Base-by-base conservation (phyloP, 2,888 invertebrate species). In the Callyntrura sp. region DNA sequence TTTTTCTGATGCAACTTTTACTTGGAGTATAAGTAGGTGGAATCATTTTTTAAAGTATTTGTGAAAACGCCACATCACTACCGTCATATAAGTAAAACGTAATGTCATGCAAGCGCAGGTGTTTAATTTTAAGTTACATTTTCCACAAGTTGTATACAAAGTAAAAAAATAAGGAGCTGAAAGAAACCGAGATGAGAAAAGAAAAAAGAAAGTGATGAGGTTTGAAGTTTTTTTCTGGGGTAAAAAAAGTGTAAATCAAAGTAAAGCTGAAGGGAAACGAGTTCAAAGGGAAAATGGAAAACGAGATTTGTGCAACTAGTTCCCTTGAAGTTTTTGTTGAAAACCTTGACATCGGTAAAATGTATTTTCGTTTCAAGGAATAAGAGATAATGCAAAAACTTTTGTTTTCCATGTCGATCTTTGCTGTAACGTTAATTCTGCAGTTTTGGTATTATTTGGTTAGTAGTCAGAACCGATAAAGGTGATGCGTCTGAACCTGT, bases 61-160 rank as follows among this genome's bases (percentile, higher is more conserved):
- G n/a, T n/a, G n/a, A n/a, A n/a, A n/a, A n/a, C n/a, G n/a, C n/a
- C n/a, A 0, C 25, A 20, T 25, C 25, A 62, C 20, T 17, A 60
- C 57, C 57, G 20, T 17, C 8, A 2, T 60, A 20, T n/a, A n/a
- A n/a, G 20, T n/a, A 2, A 60, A 17, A 60, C n/a, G n/a, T 12
- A 3, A 62, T 62, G 60, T 62, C 60, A 6, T 57, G 57, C n/a
- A n/a, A 9, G 20, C 11, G 23, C 60, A 62, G 60, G 60, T 62
- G 60, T 62, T 62, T 23, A 62, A 62, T 62, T 62, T 62, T 25
- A 62, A 62, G 60, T 62, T 62, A 20, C 60, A 12, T 12, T 62
- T 62, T 62, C 1, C 20, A 62, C 17, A 20, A 62, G 23, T 20
- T 62, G 20, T 6, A 1, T 51, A n/a, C 51, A 11, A 14, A 3